Conservation (phyloP, 2,888 invertebrate genomes). For the Mycalesis mineus region DNA sequence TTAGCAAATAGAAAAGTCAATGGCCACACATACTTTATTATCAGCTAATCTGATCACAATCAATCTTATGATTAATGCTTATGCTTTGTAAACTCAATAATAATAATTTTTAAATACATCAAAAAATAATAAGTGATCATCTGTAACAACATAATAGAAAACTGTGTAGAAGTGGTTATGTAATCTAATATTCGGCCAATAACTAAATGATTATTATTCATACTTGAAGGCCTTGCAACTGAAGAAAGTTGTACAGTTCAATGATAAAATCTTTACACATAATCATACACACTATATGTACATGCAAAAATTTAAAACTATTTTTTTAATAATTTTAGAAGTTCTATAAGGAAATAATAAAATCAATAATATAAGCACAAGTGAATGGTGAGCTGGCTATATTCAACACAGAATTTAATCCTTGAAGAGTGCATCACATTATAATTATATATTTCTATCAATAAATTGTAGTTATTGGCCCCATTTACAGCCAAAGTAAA, state of each 20-base stretch:
- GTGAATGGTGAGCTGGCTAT: too few relatives aligned
- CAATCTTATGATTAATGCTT: too few relatives aligned
- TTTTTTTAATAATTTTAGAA: too few relatives aligned
- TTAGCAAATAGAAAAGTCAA: background rate
- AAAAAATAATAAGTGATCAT: background rate
- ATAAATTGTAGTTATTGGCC: background rate
- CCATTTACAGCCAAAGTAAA: background rate
- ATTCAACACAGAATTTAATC: too few relatives aligned
- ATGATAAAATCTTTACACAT: too few relatives aligned
- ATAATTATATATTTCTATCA: background rate
- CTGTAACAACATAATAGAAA: background rate
- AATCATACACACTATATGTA: background rate
- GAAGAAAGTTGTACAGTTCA: background rate
- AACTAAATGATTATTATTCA: background rate
- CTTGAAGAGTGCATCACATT: too few relatives aligned
- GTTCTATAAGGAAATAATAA: background rate
- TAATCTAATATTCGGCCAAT: background rate
- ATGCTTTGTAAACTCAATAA: too few relatives aligned
- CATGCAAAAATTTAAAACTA: background rate
- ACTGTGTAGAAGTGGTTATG: background rate
- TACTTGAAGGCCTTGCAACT: background rate
- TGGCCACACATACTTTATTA: background rate
- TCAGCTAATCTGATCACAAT: background rate
- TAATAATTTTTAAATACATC: background rate
- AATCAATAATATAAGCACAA: background rate